phyloP scores from a whole-genome alignment of 1,140 invertebrate genomes.

The Agraylea sexmaculata region DNA sequence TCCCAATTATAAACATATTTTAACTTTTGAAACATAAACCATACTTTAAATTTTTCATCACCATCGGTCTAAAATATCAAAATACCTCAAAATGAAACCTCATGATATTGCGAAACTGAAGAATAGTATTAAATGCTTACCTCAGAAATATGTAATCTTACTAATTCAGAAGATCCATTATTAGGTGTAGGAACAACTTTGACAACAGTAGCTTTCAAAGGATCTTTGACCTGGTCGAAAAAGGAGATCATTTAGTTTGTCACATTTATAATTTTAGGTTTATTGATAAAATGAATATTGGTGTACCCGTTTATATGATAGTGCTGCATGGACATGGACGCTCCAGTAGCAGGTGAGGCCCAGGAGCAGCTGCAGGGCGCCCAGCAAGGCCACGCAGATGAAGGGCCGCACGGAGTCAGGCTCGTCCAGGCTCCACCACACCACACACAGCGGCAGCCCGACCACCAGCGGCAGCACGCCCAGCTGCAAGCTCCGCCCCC shows the following conservation, averaged over 20 bases:
- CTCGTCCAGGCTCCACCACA: conserved; percentile 63
- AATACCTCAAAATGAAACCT: not conserved
- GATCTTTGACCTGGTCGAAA: conserved; percentile 56
- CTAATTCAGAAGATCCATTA: conserved; percentile 93
- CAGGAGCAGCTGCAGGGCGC: conserved; percentile 77
- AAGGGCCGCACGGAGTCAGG: conserved; percentile 89
- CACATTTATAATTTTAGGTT: too few species aligned
- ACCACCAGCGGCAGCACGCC: conserved; percentile 78
- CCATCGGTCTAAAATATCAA: conserved; percentile 13
- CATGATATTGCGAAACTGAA: not conserved
- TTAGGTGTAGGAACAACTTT: conserved; percentile 95
- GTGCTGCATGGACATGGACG: conserved; percentile 66
- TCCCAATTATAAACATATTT: conserved; percentile 84
- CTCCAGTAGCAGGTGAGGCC: conserved; percentile 96
- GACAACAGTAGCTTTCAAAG: conserved; percentile 64
- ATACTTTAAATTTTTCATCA: conserved; percentile 42
- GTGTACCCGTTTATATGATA: conserved; percentile 33
- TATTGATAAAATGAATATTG: too few species aligned
- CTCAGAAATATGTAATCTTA: conserved; percentile 58
- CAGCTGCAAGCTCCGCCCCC: too few species aligned
- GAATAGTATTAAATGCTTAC: conserved; percentile 28
- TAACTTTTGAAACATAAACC: conserved; percentile 94
- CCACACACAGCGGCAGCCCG: conserved; percentile 82
- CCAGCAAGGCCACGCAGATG: conserved; percentile 72
- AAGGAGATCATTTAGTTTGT: conserved; percentile 13